Conservation (phyloP, 2,888 invertebrate species). For the Pollenia labialis region DNA sequence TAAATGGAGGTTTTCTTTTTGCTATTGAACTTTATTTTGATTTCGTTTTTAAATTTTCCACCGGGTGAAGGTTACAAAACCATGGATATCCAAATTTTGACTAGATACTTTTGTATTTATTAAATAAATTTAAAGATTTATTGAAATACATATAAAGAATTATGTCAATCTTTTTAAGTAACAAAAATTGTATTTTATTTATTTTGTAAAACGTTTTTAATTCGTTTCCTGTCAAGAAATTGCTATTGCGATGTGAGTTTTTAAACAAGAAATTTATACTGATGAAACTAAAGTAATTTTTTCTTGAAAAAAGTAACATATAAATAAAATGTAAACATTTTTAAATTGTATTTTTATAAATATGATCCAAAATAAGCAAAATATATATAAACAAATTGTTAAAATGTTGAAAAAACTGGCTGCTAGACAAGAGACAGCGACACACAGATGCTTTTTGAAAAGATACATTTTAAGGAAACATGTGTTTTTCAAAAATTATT, state of each 20-base stretch:
- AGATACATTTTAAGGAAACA: too few species aligned
- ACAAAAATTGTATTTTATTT: constrained; percentile 11
- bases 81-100: constrained; percentile 1
- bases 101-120: neutral
- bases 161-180: neutral
- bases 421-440: too few species aligned
- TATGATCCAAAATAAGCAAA: too few species aligned
- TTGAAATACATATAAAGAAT: neutral
- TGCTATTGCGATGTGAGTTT: neutral
- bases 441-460: too few species aligned
- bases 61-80: constrained; percentile 45
- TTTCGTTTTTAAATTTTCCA: constrained; percentile 3
- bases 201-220: constrained; percentile 17
- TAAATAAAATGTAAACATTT: too few species aligned
- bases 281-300: constrained; percentile 1
- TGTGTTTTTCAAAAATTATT: too few species aligned
- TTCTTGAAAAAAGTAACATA: neutral
- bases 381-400: too few species aligned
- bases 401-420: too few species aligned
- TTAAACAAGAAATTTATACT: neutral
- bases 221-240: constrained; percentile 8
- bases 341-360: too few species aligned
- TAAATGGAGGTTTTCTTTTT: constrained; percentile 25
- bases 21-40: constrained; percentile 60
- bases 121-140: neutral